Evolutionary conservation across 2,113 vertebrate genomes (phyloP), one percentile per base, ranked within the genome.

Genomic region (Pollimyrus isidori): DNA sequence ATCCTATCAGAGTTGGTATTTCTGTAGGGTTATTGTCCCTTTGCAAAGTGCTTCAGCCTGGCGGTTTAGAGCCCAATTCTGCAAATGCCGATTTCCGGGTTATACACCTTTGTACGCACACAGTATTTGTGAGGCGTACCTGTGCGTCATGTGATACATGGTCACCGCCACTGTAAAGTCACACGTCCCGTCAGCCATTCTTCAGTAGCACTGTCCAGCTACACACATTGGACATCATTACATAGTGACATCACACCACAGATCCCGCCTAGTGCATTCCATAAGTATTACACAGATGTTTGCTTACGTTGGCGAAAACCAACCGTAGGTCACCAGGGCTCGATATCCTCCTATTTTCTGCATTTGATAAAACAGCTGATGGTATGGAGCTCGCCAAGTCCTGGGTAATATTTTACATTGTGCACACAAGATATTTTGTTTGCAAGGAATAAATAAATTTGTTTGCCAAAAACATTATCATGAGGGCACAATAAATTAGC

Each of bases 1-100:
- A 90, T 88, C 88, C 13, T 62, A 92, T 96, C 90, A 94, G 94
- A 95, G 96, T 96, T 94, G 3, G 80, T 30, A 73, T 73, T 69
- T 49, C 88, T 84, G 30, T 85, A 13, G 17, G 46, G n/a, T 69
- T 42, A 42, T 88, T 88, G 6, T 80, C 13, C 13, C 11, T 80
- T 4, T 80, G n/a, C 58, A 26, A 65, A 65, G 58, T 26, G 58
- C 23, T 56, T 65, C n/a, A 0, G 26, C 7, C 58, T 65, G 58
- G n/a, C 2, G 0, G 23, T 26, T 65, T 65, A 65, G n/a, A 10
- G n/a, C 58, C 58, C 26, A n/a, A n/a, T 26, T 65, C 58, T 65
- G 58, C n/a, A 26, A 3, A 65, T 65, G 1, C 2, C n/a, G 58
- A 65, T 26, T 65, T 26, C 58, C n/a, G 9, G 23, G 23, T 62